Conservation (phyloP, 2,113 vertebrate genomes). For the Sisor rabdophorus region DNA sequence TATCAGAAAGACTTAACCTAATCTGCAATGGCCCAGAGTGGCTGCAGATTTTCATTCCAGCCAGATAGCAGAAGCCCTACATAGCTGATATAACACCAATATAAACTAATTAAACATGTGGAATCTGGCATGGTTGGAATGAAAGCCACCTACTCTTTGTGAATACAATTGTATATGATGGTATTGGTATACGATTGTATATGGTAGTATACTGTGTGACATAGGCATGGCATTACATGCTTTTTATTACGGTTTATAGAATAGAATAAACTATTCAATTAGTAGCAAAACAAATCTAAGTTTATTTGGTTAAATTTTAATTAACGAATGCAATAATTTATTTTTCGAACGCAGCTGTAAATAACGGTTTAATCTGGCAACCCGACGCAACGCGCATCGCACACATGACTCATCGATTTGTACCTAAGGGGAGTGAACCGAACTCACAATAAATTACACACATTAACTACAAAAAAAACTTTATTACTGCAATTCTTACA, state of each 20-base stretch:
- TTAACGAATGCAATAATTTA: not conserved
- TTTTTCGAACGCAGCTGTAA: not conserved
- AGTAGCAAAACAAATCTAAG: not conserved
- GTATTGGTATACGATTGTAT: not conserved
- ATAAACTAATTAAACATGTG: not conserved
- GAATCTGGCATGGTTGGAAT: not conserved
- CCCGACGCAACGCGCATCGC: constrained; percentile 32
- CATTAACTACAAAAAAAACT: not conserved
- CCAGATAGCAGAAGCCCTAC: not conserved
- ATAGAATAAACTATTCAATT: not conserved
- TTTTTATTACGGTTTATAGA: no score
- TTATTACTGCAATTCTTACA: not conserved
- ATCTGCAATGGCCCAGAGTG: not conserved
- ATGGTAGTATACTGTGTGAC: not conserved
- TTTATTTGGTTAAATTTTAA: not conserved
- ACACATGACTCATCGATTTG: constrained; percentile 55
- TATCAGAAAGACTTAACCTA: not conserved
- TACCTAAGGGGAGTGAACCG: constrained; percentile 36
- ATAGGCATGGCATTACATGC: no score
- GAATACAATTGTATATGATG: not conserved
- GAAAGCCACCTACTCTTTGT: not conserved
- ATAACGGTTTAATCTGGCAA: constrained; percentile 13
- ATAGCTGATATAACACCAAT: not conserved
- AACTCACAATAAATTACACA: not conserved
- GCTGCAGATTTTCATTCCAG: not conserved